Evolutionary conservation across 1,140 invertebrate genomes (phyloP), one percentile per base, ranked within the genome.

Genomic region (Drosophila seguyi): DNA sequence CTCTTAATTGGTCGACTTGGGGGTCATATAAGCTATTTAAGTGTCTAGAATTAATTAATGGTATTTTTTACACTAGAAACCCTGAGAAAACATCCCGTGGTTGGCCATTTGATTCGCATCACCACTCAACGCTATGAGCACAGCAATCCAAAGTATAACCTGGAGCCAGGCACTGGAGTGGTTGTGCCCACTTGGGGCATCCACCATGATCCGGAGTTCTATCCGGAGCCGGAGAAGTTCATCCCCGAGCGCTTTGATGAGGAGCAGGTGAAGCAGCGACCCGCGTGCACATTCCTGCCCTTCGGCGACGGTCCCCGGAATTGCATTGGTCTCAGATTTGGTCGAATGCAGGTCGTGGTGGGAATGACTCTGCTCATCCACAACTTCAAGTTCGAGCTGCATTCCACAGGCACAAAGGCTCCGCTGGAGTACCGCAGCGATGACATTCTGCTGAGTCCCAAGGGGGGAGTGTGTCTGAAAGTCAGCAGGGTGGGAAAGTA

Each of bases 71-170:
- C 7, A 13, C 6, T 22, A 90, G 95, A 96, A 93, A 95, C 95
- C 0, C 84, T 96, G 69, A 93, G 96, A 13, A 94, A 94, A 66
- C 94, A 95, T 86, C 95, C 96, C 39, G 93, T 95, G 0, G 87
- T 95, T 47, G 93, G 94, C 7, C 87, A 94, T n/a, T 79, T 96
- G 10, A 94, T 94, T 67, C 93, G 95, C 52, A 69, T 92, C 25
- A 94, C 94, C 38, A 94, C 73, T 3, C 55, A 76, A 50, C 29
- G 34, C 88, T 8, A 94, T 94, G 74, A 93, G 94, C 22, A 95
- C 94, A 80, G 95, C 10, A 94, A 94, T 36, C 94, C 93, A 0
- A 92, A 94, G 20, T 90, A 96, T 29, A 85, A 92, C 1, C 93
- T 96, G 41, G 94, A 95, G 52, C 93, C 94, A 84, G 96, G 94